Evolutionary conservation across 2,113 vertebrate species (phyloP), one percentile per base, ranked within the genome.

Genomic region (Scolopax mira): DNA sequence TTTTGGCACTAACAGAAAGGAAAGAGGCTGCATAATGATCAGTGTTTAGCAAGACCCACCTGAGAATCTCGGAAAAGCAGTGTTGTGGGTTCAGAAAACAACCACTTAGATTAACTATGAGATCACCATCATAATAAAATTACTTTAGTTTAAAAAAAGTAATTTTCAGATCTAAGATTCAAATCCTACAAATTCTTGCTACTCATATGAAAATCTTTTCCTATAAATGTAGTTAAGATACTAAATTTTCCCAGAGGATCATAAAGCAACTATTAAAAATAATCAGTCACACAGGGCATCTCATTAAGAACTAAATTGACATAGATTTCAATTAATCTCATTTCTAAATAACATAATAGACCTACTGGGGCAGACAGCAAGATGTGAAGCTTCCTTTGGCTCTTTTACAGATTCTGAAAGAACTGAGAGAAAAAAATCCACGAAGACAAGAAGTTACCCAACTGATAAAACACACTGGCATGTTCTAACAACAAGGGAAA

Each of bases 171-270:
- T 79, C n/a, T n/a, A 61, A 64, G 55, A 79, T 57, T 90, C 28
- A 62, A 85, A 73, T 81, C 30, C 39, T 74, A 74, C 18, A 70
- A 54, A 71, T 79, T 85, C 52, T 78, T 71, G 17, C 13, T 61
- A 22, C 33, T 66, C 35, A 52, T 57, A 58, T 48, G 33, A 54
- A 85, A 73, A 70, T 7, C 27, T 85, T 67, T 88, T 85, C 48
- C 35, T 82, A 66, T 27, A 94, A 67, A 71, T 72, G 66, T 95
- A 95, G 58, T 94, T 90, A 96, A 85, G 79, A 84, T 51, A 88
- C n/a, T n/a, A 57, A 58, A 25, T 62, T 46, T 88, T 90, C 89
- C 79, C 94, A 71, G 48, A 71, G 57, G 86, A 85, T 85, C 54
- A 61, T 39, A 82, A 49, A 66, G 46, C 71, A 85, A 88, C 79